Conservation (phyloP, 2,113 vertebrate species). For the Acinonyx jubatus region DNA sequence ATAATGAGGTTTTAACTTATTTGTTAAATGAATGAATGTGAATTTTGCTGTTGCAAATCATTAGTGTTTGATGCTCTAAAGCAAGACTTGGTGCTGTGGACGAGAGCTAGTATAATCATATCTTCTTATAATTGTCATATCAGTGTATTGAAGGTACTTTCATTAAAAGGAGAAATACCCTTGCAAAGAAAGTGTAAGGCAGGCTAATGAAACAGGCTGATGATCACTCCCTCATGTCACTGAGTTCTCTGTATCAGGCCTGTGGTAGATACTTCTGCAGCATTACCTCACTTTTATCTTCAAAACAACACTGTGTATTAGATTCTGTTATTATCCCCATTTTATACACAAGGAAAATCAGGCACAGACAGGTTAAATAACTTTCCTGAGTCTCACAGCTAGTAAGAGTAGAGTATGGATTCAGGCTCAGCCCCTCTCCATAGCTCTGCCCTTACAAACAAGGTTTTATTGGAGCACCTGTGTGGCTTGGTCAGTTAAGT, state of each 20-base stretch:
- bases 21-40: conserved; percentile 55
- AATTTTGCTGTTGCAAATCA: conserved; percentile 48
- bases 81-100: neutral
- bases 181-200: conserved; percentile 3
- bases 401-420: neutral
- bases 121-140: neutral
- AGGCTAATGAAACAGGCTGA: neutral
- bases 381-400: neutral
- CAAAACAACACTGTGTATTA: neutral
- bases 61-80: conserved; percentile 37
- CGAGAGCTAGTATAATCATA: neutral
- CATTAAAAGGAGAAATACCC: neutral
- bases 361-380: neutral
- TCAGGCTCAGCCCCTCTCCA: neutral
- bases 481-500: too few relatives aligned
- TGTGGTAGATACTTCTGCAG: neutral
- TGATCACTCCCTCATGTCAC: neutral
- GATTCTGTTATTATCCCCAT: neutral
- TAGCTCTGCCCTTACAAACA: neutral
- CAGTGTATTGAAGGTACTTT: neutral
- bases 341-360: neutral
- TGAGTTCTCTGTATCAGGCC: neutral
- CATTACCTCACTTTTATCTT: neutral
- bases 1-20: conserved; percentile 68
- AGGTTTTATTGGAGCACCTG: neutral